A percentile compares a stretch with the other conserved stretches of the same genome.
phyloP scores from a whole-genome alignment of 2,113 vertebrate genomes.

The Petrocephalus zakoni region DNA sequence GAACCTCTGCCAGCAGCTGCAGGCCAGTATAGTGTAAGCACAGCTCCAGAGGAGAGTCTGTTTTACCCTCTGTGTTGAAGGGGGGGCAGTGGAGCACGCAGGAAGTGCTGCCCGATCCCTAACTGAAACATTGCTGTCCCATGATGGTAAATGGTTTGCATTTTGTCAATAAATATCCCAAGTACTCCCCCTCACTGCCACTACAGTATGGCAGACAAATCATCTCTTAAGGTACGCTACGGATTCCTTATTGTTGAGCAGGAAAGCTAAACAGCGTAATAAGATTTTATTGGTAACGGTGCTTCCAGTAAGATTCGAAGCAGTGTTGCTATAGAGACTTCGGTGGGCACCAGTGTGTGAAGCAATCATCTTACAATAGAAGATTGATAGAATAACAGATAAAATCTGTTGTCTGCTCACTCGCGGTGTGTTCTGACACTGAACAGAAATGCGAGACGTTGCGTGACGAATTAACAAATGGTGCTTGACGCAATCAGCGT shows the following conservation, averaged over 20 bases:
- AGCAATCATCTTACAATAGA: slow-evolving; percentile 60
- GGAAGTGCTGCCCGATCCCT: slow-evolving; percentile 62
- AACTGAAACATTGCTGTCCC: slow-evolving; percentile 77
- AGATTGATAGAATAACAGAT: slow-evolving; percentile 58
- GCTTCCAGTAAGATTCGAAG: slow-evolving; percentile 87
- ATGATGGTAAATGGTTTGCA: slow-evolving; percentile 82
- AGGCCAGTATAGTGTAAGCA: background rate
- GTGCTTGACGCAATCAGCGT: slow-evolving; percentile 67
- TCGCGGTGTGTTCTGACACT: slow-evolving; percentile 70
- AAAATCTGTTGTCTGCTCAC: slow-evolving; percentile 83
- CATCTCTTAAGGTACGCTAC: slow-evolving; percentile 89
- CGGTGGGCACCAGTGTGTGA: slow-evolving; percentile 76
- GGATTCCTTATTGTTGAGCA: slow-evolving; percentile 87
- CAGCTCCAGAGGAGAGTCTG: too few relatives aligned
- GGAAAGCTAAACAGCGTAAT: slow-evolving; percentile 94
- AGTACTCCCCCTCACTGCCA: slow-evolving; percentile 79
- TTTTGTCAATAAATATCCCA: slow-evolving; percentile 89
- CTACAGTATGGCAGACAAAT: slow-evolving; percentile 72
- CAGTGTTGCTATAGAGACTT: slow-evolving; percentile 92
- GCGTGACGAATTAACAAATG: slow-evolving; percentile 72
- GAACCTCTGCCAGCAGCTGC: background rate
- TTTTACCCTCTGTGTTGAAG: background rate
- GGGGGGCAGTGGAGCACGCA: background rate
- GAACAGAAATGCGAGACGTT: slow-evolving; percentile 68
- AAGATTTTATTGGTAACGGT: slow-evolving; percentile 88